These are phyloP conservation scores for Axea sp. DNA, from an alignment of 2,888 invertebrate species.

Conservation along the genomic window DNA sequence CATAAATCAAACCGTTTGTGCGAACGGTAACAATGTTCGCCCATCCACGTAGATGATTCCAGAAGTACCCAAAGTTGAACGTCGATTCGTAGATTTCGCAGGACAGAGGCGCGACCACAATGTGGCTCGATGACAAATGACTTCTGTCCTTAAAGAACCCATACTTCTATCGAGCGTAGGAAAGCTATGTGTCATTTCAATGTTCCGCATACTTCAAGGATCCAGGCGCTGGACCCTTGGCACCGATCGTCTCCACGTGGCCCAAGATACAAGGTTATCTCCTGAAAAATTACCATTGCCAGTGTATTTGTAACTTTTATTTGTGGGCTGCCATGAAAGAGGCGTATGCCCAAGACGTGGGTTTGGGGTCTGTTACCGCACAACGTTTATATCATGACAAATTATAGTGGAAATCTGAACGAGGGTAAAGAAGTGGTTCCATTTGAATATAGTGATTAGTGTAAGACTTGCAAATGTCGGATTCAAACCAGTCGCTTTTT, in stretches of 20 bases:
- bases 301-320: constrained; percentile 20
- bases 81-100: too few relatives aligned
- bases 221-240: constrained; percentile 6
- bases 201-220: constrained; percentile 58
- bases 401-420: constrained; percentile 1
- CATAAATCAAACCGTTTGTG: constrained; percentile 76
- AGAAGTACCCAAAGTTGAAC: constrained; percentile 9
- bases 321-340: constrained; percentile 3
- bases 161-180: constrained; percentile 51
- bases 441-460: neutral
- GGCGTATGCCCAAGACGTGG: constrained; percentile 5
- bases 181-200: constrained; percentile 66
- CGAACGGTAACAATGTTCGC: constrained; percentile 74
- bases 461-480: too few relatives aligned
- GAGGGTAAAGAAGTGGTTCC: neutral
- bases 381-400: constrained; percentile 26
- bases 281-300: constrained; percentile 30
- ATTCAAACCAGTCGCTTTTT: too few relatives aligned
- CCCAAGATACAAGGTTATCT: constrained; percentile 9
- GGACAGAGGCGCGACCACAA: constrained; percentile 78
- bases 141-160: constrained; percentile 61
- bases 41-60: constrained; percentile 2
- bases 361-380: constrained; percentile 2
- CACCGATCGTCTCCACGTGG: constrained; percentile 19
- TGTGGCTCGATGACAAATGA: constrained; percentile 78